Evolutionary conservation across 1,140 invertebrate species (phyloP).

Genomic region (Schlechtendalia chinensis): DNA sequence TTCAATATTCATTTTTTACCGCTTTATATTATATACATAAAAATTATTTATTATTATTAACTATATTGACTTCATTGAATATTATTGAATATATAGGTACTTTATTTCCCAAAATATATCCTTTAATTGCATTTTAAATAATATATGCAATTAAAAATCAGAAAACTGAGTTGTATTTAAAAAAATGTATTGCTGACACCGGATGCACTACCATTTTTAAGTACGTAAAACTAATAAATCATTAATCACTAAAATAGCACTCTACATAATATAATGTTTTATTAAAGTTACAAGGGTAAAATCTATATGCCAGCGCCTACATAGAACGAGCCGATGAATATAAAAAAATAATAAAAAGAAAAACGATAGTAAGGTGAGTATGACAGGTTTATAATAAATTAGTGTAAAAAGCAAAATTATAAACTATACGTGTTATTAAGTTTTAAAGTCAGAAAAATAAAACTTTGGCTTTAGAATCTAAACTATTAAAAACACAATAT

Average conservation of each 20-base stretch:
- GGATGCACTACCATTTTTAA: too few relatives aligned
- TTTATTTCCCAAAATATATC: too few relatives aligned
- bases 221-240: neutral
- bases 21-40: too few relatives aligned
- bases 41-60: too few relatives aligned
- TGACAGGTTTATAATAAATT: neutral
- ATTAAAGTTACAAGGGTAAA: neutral
- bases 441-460: slow-evolving; percentile 7
- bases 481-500: neutral
- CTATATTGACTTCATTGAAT: too few relatives aligned
- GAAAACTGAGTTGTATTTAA: too few relatives aligned
- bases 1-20: too few relatives aligned
- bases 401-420: neutral
- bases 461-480: neutral
- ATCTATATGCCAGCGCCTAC: neutral
- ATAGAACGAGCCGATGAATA: neutral
- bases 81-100: too few relatives aligned
- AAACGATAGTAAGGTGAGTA: neutral
- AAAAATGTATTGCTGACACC: too few relatives aligned
- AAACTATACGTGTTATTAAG: neutral
- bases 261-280: neutral
- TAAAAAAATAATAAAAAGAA: neutral
- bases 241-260: neutral
- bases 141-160: too few relatives aligned
- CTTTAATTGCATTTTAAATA: too few relatives aligned